A percentile compares a stretch with the other conserved stretches of the same genome.
Evolutionary conservation across 2,888 invertebrate species (phyloP).

Genomic region (Dolichomitus sp.): DNA sequence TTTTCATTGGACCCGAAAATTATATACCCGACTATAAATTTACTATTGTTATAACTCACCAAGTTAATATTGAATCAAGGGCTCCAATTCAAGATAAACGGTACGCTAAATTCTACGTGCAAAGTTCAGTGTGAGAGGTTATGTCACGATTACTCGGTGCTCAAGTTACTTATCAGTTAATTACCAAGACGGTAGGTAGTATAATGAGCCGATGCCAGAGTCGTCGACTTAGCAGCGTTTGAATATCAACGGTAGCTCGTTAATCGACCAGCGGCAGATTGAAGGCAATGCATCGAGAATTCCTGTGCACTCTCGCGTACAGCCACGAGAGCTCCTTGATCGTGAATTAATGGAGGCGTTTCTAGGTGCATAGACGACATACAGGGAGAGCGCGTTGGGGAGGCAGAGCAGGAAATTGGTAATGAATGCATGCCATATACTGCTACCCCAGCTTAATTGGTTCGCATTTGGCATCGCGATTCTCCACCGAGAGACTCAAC

Average conservation of each 20-base stretch:
- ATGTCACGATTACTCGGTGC: constrained; percentile 5
- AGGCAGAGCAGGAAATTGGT: constrained; percentile 69
- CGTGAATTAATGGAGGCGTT: constrained; percentile 62
- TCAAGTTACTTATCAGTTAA: constrained; percentile 31
- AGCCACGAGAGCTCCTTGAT: constrained; percentile 46
- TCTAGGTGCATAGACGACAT: constrained; percentile 27
- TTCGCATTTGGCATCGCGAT: constrained; percentile 55
- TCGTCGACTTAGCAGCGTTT: constrained; percentile 21
- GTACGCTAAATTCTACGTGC: neutral
- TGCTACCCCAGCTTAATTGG: constrained; percentile 70
- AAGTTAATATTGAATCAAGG: constrained; percentile 7
- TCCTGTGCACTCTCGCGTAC: constrained; percentile 33
- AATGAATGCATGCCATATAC: constrained; percentile 70
- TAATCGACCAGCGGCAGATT: constrained; percentile 50
- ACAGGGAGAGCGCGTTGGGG: neutral
- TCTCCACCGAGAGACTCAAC: neutral
- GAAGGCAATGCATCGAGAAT: constrained; percentile 56
- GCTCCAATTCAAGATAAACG: neutral
- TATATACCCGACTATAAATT: neutral
- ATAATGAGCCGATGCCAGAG: constrained; percentile 31
- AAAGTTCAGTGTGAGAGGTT: constrained; percentile 2
- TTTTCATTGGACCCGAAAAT: neutral
- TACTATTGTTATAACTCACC: neutral
- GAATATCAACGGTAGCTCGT: constrained; percentile 41
- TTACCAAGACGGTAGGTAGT: constrained; percentile 16